Conservation (phyloP, 1,140 invertebrate genomes). For the Stenopsyche tienmushanensis region DNA sequence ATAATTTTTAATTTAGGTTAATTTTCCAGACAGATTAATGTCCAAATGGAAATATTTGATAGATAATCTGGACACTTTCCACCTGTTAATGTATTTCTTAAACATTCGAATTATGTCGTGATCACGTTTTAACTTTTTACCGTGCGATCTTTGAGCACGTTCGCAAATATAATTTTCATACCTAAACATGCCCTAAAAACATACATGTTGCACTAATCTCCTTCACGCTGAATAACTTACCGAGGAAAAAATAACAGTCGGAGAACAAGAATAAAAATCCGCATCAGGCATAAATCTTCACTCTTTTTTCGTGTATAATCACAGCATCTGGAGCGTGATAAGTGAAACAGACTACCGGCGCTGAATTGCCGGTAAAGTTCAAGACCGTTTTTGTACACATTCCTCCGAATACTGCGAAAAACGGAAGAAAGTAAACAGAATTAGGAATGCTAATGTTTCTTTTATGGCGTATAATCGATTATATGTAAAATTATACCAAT, state of each 20-base stretch:
- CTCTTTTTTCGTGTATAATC: background rate
- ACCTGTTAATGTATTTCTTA: background rate
- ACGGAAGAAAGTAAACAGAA: too few relatives aligned
- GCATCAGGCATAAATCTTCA: background rate
- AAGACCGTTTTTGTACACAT: conserved; percentile 4
- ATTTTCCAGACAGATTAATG: too few relatives aligned
- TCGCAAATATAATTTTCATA: too few relatives aligned
- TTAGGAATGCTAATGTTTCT: too few relatives aligned
- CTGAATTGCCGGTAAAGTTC: conserved; percentile 1
- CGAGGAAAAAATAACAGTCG: background rate
- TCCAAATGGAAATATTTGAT: background rate
- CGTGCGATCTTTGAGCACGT: too few relatives aligned
- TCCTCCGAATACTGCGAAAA: too few relatives aligned
- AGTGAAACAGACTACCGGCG: background rate
- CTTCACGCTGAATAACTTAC: conserved; percentile 17
- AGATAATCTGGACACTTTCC: background rate
- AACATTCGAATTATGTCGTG: background rate
- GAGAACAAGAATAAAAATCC: background rate
- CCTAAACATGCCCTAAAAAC: conserved; percentile 9
- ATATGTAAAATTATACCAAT: too few relatives aligned
- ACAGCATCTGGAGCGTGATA: conserved; percentile 15
- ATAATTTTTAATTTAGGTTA: too few relatives aligned
- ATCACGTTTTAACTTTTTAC: background rate
- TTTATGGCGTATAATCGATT: too few relatives aligned
- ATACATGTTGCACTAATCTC: conserved; percentile 17